phyloP scores from a whole-genome alignment of 2,113 vertebrate species.

The Terrapene triunguis region DNA sequence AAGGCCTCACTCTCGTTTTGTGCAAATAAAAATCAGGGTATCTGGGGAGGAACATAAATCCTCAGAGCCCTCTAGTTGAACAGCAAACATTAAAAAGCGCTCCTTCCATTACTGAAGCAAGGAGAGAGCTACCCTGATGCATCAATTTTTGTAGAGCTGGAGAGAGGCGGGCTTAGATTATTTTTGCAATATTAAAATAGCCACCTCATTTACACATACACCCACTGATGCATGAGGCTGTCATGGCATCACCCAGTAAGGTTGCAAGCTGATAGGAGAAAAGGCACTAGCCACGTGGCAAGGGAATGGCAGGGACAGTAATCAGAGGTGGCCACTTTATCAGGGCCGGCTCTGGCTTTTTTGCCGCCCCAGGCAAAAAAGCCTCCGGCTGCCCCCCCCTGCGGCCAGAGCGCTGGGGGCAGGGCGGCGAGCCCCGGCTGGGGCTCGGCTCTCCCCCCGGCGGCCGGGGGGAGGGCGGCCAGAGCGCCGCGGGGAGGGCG shows the following conservation, averaged over 20 bases:
- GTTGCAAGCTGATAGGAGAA: neutral
- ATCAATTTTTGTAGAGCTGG: neutral
- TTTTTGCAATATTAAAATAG: neutral
- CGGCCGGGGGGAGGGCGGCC: too few relatives aligned
- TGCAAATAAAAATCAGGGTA: neutral
- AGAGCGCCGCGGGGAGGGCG: too few relatives aligned
- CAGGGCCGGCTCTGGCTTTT: too few relatives aligned
- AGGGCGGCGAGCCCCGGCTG: too few relatives aligned
- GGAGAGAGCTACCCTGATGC: neutral
- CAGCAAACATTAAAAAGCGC: neutral
- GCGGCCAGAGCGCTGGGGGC: too few relatives aligned
- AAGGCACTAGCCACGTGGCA: neutral
- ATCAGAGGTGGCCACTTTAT: too few relatives aligned
- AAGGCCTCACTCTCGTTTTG: neutral
- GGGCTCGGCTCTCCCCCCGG: too few relatives aligned
- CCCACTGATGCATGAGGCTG: too few relatives aligned
- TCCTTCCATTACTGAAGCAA: too few relatives aligned
- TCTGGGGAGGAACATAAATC: neutral
- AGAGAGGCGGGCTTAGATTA: neutral
- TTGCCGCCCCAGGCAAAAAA: too few relatives aligned
- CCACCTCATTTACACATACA: neutral
- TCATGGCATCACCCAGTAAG: neutral
- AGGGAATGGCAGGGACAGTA: too few relatives aligned
- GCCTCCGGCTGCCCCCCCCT: too few relatives aligned
- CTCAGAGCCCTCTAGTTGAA: neutral